Evolutionary conservation across 2,113 vertebrate genomes (phyloP).

Genomic region (Ornithorhynchus anatinus): DNA sequence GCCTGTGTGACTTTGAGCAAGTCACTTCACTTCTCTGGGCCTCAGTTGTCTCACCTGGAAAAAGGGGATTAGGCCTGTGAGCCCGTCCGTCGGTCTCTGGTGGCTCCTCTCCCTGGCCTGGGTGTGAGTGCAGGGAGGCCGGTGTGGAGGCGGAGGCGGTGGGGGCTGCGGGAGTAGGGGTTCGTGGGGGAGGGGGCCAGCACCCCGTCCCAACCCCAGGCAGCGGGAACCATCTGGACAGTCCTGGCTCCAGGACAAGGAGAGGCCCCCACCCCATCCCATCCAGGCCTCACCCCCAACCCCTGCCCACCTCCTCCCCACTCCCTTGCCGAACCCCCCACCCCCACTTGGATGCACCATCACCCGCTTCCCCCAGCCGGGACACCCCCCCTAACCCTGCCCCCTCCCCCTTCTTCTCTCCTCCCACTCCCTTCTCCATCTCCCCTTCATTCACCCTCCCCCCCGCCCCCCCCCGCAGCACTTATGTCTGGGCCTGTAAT

Average conservation of each 20-base stretch:
- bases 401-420: neutral
- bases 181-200: neutral
- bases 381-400: neutral
- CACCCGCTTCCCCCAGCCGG: too few relatives aligned
- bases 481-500: too few relatives aligned
- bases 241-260: conserved; percentile 42
- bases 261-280: neutral
- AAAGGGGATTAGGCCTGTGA: too few relatives aligned
- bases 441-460: too few relatives aligned
- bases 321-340: neutral
- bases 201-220: fast-evolving
- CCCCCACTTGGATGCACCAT: neutral
- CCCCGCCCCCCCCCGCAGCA: too few relatives aligned
- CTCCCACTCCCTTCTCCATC: fast-evolving
- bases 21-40: too few relatives aligned
- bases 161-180: fast-evolving
- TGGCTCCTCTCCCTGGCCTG: neutral
- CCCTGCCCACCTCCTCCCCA: neutral
- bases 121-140: neutral
- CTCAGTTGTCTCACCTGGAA: too few relatives aligned
- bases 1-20: too few relatives aligned
- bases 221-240: conserved; percentile 26
- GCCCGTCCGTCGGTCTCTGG: fast-evolving
- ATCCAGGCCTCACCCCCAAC: neutral
- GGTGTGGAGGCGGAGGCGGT: fast-evolving